phyloP scores from a whole-genome alignment of 1,140 invertebrate species.

The Watersipora subatra region DNA sequence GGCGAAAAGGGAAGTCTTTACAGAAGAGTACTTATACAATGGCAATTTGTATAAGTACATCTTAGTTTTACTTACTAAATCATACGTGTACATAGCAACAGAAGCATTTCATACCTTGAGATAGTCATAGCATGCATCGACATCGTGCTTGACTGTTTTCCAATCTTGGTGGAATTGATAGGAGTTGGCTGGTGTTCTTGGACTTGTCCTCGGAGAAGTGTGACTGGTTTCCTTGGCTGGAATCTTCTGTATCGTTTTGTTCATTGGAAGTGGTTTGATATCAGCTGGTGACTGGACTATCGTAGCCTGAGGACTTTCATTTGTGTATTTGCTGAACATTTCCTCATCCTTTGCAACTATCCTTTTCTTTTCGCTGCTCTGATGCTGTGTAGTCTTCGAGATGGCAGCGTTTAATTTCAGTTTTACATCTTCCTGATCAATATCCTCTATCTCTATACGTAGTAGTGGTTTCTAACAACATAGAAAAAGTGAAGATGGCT shows the following conservation, averaged over 20 bases:
- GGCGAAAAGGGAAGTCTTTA: too few relatives aligned
- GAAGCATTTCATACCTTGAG: conserved; percentile 25
- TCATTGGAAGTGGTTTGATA: too few relatives aligned
- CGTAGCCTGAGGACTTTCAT: too few relatives aligned
- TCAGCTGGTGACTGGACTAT: too few relatives aligned
- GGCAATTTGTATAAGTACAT: too few relatives aligned
- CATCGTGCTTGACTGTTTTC: conserved; percentile 27
- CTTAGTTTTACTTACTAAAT: too few relatives aligned
- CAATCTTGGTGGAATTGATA: conserved; percentile 40
- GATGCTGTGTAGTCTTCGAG: conserved; percentile 1
- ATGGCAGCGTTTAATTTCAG: not conserved
- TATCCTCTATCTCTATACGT: conserved; percentile 31
- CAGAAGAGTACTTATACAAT: too few relatives aligned
- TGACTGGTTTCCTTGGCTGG: not conserved
- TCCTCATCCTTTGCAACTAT: conserved; percentile 19
- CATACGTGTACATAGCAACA: too few relatives aligned
- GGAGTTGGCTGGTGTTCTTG: conserved; percentile 15
- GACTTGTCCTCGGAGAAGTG: not conserved
- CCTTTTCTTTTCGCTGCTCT: conserved; percentile 18
- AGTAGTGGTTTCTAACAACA: conserved; percentile 24
- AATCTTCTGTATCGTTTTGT: not conserved
- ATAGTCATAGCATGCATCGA: conserved; percentile 26
- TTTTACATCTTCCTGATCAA: conserved; percentile 21
- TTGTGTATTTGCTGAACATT: conserved; percentile 20
- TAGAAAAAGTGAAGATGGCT: too few relatives aligned